phyloP scores from a whole-genome alignment of 2,797 vertebrate species.

The Peromyscus melanophrys region DNA sequence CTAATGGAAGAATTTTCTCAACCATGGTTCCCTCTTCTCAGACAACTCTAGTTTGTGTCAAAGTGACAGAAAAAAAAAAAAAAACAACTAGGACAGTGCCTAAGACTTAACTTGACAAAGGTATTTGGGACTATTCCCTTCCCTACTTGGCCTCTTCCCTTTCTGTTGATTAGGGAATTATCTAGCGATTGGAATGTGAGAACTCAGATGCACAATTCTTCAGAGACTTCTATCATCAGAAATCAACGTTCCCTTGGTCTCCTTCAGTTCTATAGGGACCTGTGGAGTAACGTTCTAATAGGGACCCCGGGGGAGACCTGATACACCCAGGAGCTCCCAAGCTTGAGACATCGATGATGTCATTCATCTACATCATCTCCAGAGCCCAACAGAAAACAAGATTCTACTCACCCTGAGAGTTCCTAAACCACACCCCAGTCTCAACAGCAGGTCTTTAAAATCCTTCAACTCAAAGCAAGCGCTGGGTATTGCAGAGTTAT shows the following conservation, averaged over 20 bases:
- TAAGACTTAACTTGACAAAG: not conserved
- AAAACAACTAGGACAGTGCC: not conserved
- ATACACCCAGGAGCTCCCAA: not conserved
- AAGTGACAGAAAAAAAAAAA: not conserved
- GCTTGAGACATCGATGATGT: not conserved
- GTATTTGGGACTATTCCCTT: not conserved
- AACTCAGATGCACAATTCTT: not conserved
- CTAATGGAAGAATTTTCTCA: not conserved
- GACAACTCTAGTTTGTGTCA: not conserved
- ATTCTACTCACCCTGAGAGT: slow-evolving; percentile 38
- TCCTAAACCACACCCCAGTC: slow-evolving; percentile 43
- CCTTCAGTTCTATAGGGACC: fast-evolving
- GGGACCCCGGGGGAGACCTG: not conserved
- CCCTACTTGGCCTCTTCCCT: not conserved
- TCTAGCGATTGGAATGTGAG: not conserved
- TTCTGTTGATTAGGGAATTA: not conserved
- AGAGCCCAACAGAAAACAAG: slow-evolving; percentile 6
- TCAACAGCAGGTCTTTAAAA: slow-evolving; percentile 41
- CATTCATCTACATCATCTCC: not conserved
- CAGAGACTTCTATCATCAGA: slow-evolving; percentile 33
- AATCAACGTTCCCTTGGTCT: not conserved
- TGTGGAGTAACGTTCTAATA: not conserved
- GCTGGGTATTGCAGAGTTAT: slow-evolving; percentile 72
- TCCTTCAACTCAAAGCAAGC: slow-evolving; percentile 64
- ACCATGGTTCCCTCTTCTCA: not conserved